phyloP scores from a whole-genome alignment of 2,888 invertebrate species.

The Rapana venosa region DNA sequence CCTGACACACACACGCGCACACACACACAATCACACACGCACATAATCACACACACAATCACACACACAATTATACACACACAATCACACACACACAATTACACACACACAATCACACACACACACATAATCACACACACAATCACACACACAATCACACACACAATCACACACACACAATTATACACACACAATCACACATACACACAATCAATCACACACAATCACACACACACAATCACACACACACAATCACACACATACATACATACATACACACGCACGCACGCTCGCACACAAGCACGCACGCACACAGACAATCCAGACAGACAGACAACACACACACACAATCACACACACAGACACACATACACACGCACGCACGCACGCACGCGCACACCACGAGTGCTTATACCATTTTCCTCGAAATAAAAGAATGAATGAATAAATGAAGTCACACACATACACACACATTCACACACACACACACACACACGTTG shows the following conservation, averaged over 20 bases:
- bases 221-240: neutral
- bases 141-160: neutral
- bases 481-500: too few species aligned
- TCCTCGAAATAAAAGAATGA: too few species aligned
- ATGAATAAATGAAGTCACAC: too few species aligned
- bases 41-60: neutral
- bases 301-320: too few species aligned
- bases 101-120: too few species aligned
- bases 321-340: too few species aligned
- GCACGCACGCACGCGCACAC: too few species aligned
- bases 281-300: neutral
- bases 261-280: neutral
- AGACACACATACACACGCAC: too few species aligned
- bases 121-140: neutral
- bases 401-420: too few species aligned
- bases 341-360: too few species aligned
- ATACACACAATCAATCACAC: neutral
- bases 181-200: neutral
- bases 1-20: neutral
- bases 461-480: too few species aligned
- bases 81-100: neutral
- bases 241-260: neutral
- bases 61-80: neutral
- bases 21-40: neutral
- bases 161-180: neutral